Conservation (phyloP, 1,140 invertebrate genomes). For the Drosophila pallidifrons region DNA sequence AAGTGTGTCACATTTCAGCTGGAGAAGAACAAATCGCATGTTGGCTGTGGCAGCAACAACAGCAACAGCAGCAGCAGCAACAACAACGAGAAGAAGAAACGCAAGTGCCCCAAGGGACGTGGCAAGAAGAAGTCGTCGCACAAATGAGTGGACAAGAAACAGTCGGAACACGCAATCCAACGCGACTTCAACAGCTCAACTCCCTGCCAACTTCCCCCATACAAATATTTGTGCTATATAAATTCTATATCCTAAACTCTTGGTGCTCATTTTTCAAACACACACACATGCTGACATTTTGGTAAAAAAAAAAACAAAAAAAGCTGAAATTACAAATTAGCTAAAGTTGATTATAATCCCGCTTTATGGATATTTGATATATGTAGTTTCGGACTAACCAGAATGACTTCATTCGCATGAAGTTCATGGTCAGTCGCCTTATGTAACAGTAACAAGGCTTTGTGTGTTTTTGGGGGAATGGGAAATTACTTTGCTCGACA, state of each 20-base stretch:
- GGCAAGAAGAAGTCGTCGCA: slow-evolving; percentile 19
- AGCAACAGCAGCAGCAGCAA: neutral
- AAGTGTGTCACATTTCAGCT: slow-evolving; percentile 7
- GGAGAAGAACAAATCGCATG: neutral
- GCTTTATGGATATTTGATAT: slow-evolving; percentile 12
- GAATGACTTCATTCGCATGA: slow-evolving; percentile 11
- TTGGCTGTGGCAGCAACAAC: neutral
- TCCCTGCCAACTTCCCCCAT: neutral
- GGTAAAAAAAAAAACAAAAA: neutral
- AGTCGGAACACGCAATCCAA: neutral
- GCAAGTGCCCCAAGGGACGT: slow-evolving; percentile 18
- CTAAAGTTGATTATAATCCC: slow-evolving; percentile 14
- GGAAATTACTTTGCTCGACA: neutral
- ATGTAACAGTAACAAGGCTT: neutral
- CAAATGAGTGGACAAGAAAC: slow-evolving; percentile 4
- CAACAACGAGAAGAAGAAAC: slow-evolving; percentile 17
- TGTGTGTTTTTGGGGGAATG: no score
- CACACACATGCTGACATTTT: neutral
- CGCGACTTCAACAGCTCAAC: neutral
- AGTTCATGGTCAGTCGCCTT: slow-evolving; percentile 16
- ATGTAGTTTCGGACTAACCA: neutral
- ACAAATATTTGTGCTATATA: neutral
- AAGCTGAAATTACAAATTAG: slow-evolving; percentile 22
- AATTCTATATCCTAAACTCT: no score
- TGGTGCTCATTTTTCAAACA: neutral